phyloP scores from a whole-genome alignment of 2,113 vertebrate genomes.

The Burhinus bistriatus region DNA sequence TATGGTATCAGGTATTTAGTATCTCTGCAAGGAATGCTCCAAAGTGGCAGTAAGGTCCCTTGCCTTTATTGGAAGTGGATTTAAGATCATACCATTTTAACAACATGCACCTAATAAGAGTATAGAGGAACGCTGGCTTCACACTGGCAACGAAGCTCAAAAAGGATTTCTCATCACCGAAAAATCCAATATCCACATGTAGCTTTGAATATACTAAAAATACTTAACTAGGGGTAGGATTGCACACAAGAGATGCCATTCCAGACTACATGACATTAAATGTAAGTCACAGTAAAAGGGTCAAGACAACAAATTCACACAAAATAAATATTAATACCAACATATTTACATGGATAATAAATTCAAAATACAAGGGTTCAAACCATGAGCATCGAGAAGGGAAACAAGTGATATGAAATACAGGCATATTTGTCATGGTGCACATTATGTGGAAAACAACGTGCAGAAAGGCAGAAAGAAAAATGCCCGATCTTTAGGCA shows the following conservation, averaged over 20 bases:
- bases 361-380: not conserved
- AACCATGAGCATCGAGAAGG: not conserved
- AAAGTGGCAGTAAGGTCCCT: not conserved
- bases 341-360: not conserved
- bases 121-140: not conserved
- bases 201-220: not conserved
- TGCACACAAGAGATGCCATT: not conserved
- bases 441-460: not conserved
- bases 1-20: not conserved
- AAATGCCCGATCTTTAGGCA: not conserved
- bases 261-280: not conserved
- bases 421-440: not conserved
- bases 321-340: not conserved
- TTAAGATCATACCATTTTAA: not conserved
- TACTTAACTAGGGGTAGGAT: not conserved
- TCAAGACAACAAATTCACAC: not conserved
- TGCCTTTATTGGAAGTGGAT: not conserved
- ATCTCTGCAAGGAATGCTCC: not conserved
- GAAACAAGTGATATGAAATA: not conserved
- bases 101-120: fast-evolving
- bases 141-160: not conserved
- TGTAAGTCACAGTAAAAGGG: not conserved
- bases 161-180: not conserved
- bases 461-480: not conserved
- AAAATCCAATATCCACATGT: not conserved